Percentiles rank a stretch among this genome's conserved stretches.
phyloP scores from a whole-genome alignment of 2,888 invertebrate genomes.

The Helicoverpa assulta region DNA sequence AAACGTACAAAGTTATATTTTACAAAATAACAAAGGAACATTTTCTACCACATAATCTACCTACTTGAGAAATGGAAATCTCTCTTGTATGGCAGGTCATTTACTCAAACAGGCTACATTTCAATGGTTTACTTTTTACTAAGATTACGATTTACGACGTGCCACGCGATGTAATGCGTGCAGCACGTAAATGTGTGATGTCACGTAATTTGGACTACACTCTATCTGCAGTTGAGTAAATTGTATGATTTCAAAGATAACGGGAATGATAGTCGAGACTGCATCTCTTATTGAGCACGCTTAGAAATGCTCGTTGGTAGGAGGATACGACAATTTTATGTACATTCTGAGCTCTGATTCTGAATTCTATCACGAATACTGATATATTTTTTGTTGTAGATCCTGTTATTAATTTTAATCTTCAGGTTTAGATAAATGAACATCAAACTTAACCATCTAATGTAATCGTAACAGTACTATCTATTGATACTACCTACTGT shows the following conservation, averaged over 20 bases:
- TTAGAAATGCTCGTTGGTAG: neutral
- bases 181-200: slow-evolving; percentile 37
- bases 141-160: slow-evolving; percentile 2
- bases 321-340: no score
- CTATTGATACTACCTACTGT: no score
- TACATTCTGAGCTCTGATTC: no score
- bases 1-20: no score
- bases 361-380: no score
- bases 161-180: slow-evolving; percentile 11
- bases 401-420: no score
- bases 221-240: slow-evolving; percentile 8
- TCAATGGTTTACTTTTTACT: slow-evolving; percentile 1
- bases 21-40: no score
- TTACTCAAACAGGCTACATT: slow-evolving; percentile 11
- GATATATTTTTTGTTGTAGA: no score
- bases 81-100: neutral
- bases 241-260: slow-evolving; percentile 28
- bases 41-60: no score
- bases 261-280: slow-evolving; percentile 9
- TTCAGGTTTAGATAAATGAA: no score
- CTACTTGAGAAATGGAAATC: neutral
- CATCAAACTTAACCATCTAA: no score
- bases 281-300: slow-evolving; percentile 1
- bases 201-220: slow-evolving; percentile 31
- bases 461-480: neutral